These are phyloP conservation scores for Heliconius nattereri DNA, from an alignment of 1,140 invertebrate species.

Conservation along the genomic window DNA sequence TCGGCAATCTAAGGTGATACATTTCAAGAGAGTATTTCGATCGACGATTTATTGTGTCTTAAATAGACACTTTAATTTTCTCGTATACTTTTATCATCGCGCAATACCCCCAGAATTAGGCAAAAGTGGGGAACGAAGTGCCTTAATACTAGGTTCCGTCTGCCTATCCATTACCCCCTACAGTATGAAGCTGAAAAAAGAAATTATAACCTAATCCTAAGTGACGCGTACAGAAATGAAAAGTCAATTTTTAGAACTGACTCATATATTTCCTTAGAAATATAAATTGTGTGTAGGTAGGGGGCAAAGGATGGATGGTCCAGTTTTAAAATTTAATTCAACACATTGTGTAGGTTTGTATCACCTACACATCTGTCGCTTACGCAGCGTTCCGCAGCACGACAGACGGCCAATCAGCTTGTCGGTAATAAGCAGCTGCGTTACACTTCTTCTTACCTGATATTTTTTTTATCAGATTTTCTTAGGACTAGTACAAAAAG, in stretches of 20 bases:
- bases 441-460: conserved; percentile 18
- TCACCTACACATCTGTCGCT: conserved; percentile 21
- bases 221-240: no score
- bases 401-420: conserved; percentile 32
- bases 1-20: no score
- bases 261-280: not conserved
- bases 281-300: not conserved
- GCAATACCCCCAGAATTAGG: no score
- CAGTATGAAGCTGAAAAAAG: no score
- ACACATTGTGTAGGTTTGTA: not conserved
- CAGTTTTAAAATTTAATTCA: conserved; percentile 14
- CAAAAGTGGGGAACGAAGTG: no score
- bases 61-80: no score
- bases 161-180: no score
- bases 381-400: conserved; percentile 6
- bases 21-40: no score
- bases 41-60: no score
- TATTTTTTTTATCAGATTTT: not conserved
- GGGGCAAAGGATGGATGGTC: conserved; percentile 1
- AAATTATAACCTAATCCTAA: no score
- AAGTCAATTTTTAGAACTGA: not conserved
- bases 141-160: no score
- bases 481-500: not conserved
- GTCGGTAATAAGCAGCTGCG: conserved; percentile 21
- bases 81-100: no score